Evolutionary conservation across 2,888 invertebrate genomes (phyloP).

Genomic region (Aleiodes leptofemur): DNA sequence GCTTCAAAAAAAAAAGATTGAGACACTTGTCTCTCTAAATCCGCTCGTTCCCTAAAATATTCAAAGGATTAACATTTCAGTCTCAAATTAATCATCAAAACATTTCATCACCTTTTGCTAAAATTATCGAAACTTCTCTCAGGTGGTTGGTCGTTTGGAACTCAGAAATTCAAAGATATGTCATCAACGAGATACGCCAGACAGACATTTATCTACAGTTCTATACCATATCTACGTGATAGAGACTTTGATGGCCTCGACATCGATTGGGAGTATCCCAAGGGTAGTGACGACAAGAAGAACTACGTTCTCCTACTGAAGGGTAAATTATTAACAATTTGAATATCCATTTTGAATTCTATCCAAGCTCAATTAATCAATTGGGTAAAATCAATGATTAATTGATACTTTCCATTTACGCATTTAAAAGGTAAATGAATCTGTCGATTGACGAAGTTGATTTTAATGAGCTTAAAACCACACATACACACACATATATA

Average conservation of each 20-base stretch:
- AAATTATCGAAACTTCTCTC: constrained; percentile 44
- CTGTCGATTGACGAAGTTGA: constrained; percentile 21
- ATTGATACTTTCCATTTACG: constrained; percentile 9
- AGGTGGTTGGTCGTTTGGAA: constrained; percentile 98
- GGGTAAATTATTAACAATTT: constrained; percentile 77
- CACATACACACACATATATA: too few relatives aligned
- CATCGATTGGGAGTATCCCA: constrained; percentile 95
- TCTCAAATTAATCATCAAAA: background rate
- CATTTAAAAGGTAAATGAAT: background rate
- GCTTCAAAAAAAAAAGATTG: too few relatives aligned
- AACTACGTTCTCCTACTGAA: constrained; percentile 93
- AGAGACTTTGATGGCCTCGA: constrained; percentile 93
- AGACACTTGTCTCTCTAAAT: too few relatives aligned
- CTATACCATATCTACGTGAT: constrained; percentile 92
- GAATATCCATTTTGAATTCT: background rate
- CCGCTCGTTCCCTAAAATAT: background rate
- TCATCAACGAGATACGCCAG: constrained; percentile 89
- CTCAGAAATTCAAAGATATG: constrained; percentile 97
- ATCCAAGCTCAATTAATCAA: background rate
- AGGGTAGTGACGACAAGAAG: constrained; percentile 94
- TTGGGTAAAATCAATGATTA: constrained; percentile 7
- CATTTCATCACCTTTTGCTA: background rate
- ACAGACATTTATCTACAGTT: constrained; percentile 95
- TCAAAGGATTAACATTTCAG: background rate
- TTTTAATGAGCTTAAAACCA: constrained; percentile 17